Conservation (phyloP, 2,797 vertebrate species). For the Nyctalus aviator region DNA sequence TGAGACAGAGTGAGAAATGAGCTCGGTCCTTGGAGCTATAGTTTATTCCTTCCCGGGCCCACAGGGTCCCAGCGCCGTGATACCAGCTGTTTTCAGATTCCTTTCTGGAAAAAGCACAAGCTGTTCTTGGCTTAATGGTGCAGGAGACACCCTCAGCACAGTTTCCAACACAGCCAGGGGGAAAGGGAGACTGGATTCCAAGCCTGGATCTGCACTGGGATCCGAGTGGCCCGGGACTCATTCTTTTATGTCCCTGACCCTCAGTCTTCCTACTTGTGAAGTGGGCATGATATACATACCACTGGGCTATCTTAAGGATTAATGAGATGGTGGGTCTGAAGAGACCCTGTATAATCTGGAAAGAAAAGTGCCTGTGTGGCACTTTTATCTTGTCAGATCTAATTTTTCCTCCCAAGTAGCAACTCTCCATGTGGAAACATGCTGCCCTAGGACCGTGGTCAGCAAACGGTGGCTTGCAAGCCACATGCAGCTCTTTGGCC, state of each 20-base stretch:
- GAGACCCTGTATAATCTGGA: not conserved
- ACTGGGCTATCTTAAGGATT: not conserved
- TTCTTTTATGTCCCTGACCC: not conserved
- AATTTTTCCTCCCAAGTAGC: not conserved
- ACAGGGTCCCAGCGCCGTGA: not conserved
- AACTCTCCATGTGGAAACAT: not conserved
- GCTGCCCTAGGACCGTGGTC: not conserved
- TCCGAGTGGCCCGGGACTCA: not conserved
- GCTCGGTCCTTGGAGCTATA: not conserved
- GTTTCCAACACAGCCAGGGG: not conserved
- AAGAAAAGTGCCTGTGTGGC: not conserved
- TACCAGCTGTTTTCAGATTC: constrained; percentile 51
- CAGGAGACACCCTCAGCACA: not conserved
- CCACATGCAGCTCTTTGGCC: too few species aligned
- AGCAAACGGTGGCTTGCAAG: too few species aligned
- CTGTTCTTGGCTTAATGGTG: not conserved
- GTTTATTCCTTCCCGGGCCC: constrained; percentile 51
- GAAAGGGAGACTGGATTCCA: not conserved
- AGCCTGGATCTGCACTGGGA: not conserved
- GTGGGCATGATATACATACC: not conserved
- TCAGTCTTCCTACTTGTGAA: not conserved
- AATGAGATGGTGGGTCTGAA: not conserved
- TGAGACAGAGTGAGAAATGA: constrained; percentile 72
- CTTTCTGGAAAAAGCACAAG: constrained; percentile 50
- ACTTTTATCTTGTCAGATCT: not conserved